Percentiles rank a stretch among this genome's conserved stretches.
Evolutionary conservation across 2,888 invertebrate species (phyloP).

Genomic region (Augiades crinisus): DNA sequence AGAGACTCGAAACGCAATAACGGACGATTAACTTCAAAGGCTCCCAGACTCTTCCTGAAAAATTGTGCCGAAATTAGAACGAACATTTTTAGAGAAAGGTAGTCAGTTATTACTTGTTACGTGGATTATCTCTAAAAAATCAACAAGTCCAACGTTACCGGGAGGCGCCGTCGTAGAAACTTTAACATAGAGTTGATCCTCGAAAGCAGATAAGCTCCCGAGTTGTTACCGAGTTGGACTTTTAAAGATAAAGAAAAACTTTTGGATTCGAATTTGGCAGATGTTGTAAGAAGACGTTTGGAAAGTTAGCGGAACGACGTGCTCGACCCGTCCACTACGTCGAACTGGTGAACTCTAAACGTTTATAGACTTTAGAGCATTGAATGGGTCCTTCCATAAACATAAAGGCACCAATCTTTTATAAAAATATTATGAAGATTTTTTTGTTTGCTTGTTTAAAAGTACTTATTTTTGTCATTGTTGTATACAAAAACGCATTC

Average conservation of each 20-base stretch:
- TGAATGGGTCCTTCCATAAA: slow-evolving; percentile 6
- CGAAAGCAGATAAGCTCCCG: slow-evolving; percentile 45
- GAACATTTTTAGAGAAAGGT: slow-evolving; percentile 14
- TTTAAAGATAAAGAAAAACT: slow-evolving; percentile 62
- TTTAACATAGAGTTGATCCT: slow-evolving; percentile 31
- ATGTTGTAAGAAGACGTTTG: slow-evolving; percentile 38
- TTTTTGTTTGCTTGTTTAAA: too few relatives aligned
- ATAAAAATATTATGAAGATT: too few relatives aligned
- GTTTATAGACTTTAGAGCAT: slow-evolving; percentile 9
- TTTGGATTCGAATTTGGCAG: slow-evolving; percentile 63
- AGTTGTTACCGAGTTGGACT: slow-evolving; percentile 56
- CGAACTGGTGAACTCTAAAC: background rate
- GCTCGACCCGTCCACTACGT: slow-evolving; percentile 1
- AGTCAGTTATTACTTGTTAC: slow-evolving; percentile 16
- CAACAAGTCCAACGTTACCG: slow-evolving; percentile 28
- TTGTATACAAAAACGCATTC: too few relatives aligned
- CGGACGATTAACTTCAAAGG: background rate
- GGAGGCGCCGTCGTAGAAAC: slow-evolving; percentile 16
- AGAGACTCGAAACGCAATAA: slow-evolving; percentile 2
- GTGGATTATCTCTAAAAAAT: slow-evolving; percentile 25
- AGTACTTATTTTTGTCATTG: too few relatives aligned
- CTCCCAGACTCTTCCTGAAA: background rate
- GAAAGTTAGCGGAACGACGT: slow-evolving; percentile 18
- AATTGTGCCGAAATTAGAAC: background rate
- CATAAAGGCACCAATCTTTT: too few relatives aligned